These are phyloP conservation scores for Taurulus bubalis DNA, from an alignment of 2,113 vertebrate species.

Conservation along the genomic window DNA sequence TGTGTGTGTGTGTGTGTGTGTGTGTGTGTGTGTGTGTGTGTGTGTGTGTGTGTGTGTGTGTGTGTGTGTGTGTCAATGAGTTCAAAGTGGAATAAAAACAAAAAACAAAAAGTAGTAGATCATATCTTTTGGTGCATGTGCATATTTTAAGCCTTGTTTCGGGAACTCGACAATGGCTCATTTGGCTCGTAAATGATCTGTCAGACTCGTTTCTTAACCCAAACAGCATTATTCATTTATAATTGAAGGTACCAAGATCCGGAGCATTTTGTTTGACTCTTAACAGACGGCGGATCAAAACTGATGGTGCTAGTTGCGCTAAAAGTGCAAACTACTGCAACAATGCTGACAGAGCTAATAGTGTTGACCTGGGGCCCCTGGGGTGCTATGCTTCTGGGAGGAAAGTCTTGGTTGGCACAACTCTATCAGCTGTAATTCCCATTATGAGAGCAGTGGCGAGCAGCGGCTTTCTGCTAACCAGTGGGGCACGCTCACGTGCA, in stretches of 20 bases:
- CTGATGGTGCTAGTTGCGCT: neutral
- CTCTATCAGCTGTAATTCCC: neutral
- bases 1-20: constrained; percentile 24
- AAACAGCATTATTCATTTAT: neutral
- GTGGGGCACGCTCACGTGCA: neutral
- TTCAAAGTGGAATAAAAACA: constrained; percentile 5
- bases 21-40: constrained; percentile 29
- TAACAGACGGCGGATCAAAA: neutral
- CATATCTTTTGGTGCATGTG: neutral
- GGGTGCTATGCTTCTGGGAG: no score
- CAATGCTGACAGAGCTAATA: no score
- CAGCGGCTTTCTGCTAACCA: neutral
- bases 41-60: neutral
- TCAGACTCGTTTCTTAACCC: constrained; percentile 4
- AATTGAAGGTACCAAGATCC: neutral
- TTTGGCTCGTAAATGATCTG: neutral
- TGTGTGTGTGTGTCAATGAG: neutral
- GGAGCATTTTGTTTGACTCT: neutral
- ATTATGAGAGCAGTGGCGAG: neutral
- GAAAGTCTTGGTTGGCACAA: no score
- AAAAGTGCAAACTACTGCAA: neutral
- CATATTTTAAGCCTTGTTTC: neutral
- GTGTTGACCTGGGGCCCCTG: no score
- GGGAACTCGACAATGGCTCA: neutral
- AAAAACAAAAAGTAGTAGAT: neutral